A percentile compares a stretch with the other conserved stretches of the same genome.
Conservation (phyloP, 2,113 vertebrate genomes). For the Xyrauchen texanus region DNA sequence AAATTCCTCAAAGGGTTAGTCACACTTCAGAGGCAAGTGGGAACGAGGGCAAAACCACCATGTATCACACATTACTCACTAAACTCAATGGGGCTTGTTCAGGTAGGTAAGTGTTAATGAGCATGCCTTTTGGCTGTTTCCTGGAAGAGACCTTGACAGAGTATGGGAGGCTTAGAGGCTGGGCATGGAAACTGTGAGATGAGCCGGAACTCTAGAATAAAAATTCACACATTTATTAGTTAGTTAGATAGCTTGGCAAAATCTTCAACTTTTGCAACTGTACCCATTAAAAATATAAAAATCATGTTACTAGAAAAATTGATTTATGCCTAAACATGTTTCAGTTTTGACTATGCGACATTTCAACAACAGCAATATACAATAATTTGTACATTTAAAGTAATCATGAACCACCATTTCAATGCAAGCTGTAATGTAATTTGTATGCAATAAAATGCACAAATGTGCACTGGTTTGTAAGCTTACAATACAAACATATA, state of each 20-base stretch:
- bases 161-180: slow-evolving; percentile 72
- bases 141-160: slow-evolving; percentile 57
- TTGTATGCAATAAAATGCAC: too few species aligned
- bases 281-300: not conserved
- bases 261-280: not conserved
- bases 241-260: not conserved
- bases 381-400: too few species aligned
- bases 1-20: not conserved
- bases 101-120: not conserved
- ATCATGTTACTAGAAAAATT: not conserved
- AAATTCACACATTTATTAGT: slow-evolving; percentile 19
- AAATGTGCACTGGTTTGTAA: too few species aligned
- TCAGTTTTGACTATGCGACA: too few species aligned
- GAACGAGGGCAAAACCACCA: not conserved
- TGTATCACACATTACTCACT: not conserved
- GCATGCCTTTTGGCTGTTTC: slow-evolving; percentile 68
- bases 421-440: too few species aligned
- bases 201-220: slow-evolving; percentile 67
- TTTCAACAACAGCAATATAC: too few species aligned
- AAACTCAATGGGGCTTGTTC: not conserved
- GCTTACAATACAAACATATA: too few species aligned
- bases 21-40: slow-evolving; percentile 12
- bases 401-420: too few species aligned
- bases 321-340: too few species aligned
- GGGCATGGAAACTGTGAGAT: slow-evolving; percentile 71